Conservation (phyloP, 2,888 invertebrate genomes). For the Agonopterix arenella region DNA sequence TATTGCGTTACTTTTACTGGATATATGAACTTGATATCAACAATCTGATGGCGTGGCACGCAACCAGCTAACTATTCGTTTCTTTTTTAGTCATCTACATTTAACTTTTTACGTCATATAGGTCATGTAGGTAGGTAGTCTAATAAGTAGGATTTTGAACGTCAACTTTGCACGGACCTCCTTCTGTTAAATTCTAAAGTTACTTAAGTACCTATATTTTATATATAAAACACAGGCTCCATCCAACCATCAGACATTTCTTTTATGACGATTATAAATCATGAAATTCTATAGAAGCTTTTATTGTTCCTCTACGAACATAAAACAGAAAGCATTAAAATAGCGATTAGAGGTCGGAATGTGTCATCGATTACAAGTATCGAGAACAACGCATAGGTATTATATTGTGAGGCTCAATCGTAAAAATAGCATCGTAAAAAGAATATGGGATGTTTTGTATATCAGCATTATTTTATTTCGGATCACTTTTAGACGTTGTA, state of each 20-base stretch:
- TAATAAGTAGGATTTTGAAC: too few relatives aligned
- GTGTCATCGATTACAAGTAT: slow-evolving; percentile 33
- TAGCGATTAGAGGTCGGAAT: slow-evolving; percentile 38
- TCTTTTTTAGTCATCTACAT: too few relatives aligned
- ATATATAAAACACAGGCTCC: too few relatives aligned
- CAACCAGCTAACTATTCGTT: not conserved
- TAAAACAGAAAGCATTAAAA: slow-evolving; percentile 46
- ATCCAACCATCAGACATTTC: slow-evolving; percentile 3
- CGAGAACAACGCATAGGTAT: slow-evolving; percentile 8
- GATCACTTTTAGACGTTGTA: too few relatives aligned
- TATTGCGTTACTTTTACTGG: slow-evolving; percentile 16
- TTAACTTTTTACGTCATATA: too few relatives aligned
- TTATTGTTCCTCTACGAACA: slow-evolving; percentile 32
- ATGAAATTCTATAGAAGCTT: slow-evolving; percentile 32
- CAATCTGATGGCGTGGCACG: not conserved
- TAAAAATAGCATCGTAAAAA: slow-evolving; percentile 26
- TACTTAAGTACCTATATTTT: too few relatives aligned
- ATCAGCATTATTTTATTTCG: not conserved
- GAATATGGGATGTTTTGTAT: slow-evolving; percentile 14
- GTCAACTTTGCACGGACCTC: too few relatives aligned
- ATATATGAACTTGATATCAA: slow-evolving; percentile 14
- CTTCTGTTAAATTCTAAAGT: too few relatives aligned
- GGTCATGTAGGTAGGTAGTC: not conserved
- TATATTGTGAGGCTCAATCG: slow-evolving; percentile 17
- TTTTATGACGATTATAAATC: slow-evolving; percentile 28